Evolutionary conservation across 2,888 invertebrate genomes (phyloP).

Genomic region (Apeira syringaria): DNA sequence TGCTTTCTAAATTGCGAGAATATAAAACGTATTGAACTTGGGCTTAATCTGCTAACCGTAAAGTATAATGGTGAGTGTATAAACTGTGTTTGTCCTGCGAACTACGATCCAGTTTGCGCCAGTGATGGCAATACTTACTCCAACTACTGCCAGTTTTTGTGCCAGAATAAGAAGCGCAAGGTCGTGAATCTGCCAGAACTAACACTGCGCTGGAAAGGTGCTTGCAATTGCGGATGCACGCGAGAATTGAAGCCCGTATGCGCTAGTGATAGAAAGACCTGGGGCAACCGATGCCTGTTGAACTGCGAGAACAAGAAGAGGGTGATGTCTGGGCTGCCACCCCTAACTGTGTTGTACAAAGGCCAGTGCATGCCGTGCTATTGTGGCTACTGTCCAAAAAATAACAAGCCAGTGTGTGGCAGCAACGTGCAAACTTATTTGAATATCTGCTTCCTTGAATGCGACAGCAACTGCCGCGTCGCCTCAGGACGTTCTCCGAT

Average conservation of each 20-base stretch:
- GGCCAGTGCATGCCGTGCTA: conserved; percentile 11
- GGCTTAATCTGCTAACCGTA: conserved; percentile 22
- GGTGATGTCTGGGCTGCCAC: background rate
- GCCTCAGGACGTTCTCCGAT: conserved; percentile 20
- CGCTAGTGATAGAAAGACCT: conserved; percentile 38
- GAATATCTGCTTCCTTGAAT: conserved; percentile 42
- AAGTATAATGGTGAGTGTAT: conserved; percentile 37
- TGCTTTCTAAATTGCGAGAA: conserved; percentile 44
- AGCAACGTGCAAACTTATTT: conserved; percentile 38
- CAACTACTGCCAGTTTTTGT: conserved; percentile 40
- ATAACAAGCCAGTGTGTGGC: conserved; percentile 41
- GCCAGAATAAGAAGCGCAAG: conserved; percentile 33
- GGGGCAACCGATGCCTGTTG: conserved; percentile 38
- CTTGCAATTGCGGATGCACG: conserved; percentile 39
- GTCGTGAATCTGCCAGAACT: conserved; percentile 14
- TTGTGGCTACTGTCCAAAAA: conserved; percentile 26
- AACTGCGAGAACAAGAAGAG: conserved; percentile 39
- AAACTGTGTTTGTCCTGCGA: conserved; percentile 34
- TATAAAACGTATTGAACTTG: conserved; percentile 31
- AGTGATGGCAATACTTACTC: conserved; percentile 39
- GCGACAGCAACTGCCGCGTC: conserved; percentile 34
- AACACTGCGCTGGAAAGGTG: conserved; percentile 24
- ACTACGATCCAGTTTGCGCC: conserved; percentile 43
- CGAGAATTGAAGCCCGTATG: conserved; percentile 37
- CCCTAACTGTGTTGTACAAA: conserved; percentile 3